phyloP scores from a whole-genome alignment of 2,797 vertebrate genomes.

The Alexandromys oeconomus region DNA sequence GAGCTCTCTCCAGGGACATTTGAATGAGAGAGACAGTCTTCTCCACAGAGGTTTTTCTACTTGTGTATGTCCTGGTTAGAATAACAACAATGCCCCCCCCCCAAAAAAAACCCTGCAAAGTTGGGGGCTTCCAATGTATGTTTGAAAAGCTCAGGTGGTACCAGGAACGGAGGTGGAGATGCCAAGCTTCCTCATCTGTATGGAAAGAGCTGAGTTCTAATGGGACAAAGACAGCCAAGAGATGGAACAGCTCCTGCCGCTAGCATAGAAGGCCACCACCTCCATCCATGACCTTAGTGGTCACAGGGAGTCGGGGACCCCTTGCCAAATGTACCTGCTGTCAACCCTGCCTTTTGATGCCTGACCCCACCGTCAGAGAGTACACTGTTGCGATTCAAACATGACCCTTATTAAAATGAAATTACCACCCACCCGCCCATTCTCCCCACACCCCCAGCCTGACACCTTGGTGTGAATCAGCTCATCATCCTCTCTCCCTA shows the following conservation, averaged over 20 bases:
- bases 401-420: conserved; percentile 76
- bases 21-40: not conserved
- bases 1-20: not conserved
- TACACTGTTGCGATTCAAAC: conserved; percentile 43
- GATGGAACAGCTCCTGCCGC: not conserved
- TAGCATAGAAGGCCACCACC: not conserved
- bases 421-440: conserved; percentile 71
- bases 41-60: not conserved
- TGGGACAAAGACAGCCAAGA: not conserved
- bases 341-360: conserved; percentile 2
- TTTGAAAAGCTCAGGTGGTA: not conserved
- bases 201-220: not conserved
- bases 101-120: not conserved
- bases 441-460: conserved; percentile 69
- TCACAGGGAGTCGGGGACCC: not conserved
- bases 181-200: not conserved
- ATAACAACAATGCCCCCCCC: not conserved
- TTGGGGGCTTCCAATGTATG: not conserved
- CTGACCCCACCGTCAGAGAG: conserved; percentile 24
- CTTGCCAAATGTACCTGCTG: conserved; percentile 17
- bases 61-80: not conserved
- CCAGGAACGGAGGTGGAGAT: not conserved
- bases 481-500: conserved; percentile 65
- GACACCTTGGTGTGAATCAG: conserved; percentile 74
- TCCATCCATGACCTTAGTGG: not conserved